These are phyloP conservation scores for Heliconius cydno DNA, from an alignment of 2,888 invertebrate species.

Conservation along the genomic window DNA sequence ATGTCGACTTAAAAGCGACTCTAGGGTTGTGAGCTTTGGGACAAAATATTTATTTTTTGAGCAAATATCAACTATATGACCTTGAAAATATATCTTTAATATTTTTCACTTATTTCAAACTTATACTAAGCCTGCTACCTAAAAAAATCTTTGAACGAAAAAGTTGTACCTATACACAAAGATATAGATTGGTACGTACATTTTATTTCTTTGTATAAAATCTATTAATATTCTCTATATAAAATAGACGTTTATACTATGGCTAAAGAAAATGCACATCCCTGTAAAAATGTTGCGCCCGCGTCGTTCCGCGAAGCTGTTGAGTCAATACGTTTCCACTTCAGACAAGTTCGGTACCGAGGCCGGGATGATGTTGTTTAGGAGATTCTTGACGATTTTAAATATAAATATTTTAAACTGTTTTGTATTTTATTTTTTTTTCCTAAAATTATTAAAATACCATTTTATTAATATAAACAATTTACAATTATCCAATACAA, in stretches of 20 bases:
- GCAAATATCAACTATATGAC: not conserved
- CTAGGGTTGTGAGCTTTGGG: conserved; percentile 7
- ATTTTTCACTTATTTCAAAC: not conserved
- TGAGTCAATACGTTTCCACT: conserved; percentile 40
- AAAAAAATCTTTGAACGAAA: not conserved
- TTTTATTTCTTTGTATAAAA: not conserved
- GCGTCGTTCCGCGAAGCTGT: conserved; percentile 41
- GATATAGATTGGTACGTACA: not conserved
- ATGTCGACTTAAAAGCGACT: conserved; percentile 44
- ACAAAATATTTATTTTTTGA: not conserved
- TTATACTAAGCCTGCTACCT: not conserved
- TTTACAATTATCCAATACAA: not conserved
- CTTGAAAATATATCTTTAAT: not conserved
- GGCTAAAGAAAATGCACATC: not conserved
- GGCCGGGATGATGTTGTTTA: conserved; percentile 33
- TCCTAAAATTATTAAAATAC: too few relatives aligned
- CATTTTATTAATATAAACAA: too few relatives aligned
- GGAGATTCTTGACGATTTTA: not conserved
- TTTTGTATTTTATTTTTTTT: not conserved
- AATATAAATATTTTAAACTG: not conserved
- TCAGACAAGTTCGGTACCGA: conserved; percentile 30
- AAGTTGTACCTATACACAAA: not conserved
- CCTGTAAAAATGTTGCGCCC: conserved; percentile 27
- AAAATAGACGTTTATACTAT: not conserved
- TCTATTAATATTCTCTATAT: not conserved